Conservation (phyloP, 2,113 vertebrate species). For the Eptesicus fuscus region DNA sequence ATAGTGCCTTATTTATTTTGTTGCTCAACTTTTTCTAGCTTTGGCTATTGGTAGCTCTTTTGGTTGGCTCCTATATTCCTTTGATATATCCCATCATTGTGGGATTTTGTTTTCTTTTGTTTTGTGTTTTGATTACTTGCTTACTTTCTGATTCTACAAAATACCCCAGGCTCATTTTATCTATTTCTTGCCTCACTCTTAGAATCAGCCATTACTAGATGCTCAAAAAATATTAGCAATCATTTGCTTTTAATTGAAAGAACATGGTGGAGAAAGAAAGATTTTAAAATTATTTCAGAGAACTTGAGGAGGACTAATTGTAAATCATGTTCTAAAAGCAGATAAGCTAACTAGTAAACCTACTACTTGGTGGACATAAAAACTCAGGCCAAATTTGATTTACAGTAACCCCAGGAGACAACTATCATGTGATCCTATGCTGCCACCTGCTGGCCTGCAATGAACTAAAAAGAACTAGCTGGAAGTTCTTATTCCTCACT, state of each 20-base stretch:
- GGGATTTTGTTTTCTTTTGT: not conserved
- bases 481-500: not conserved
- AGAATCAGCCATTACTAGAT: not conserved
- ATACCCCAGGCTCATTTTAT: not conserved
- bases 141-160: not conserved
- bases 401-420: not conserved
- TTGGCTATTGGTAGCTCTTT: not conserved
- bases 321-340: not conserved
- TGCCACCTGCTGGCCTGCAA: conserved; percentile 53
- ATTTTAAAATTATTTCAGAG: not conserved
- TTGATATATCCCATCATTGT: not conserved
- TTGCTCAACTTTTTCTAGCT: not conserved
- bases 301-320: not conserved
- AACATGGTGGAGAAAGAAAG: not conserved
- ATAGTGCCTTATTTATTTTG: not conserved
- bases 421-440: not conserved
- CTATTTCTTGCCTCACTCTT: not conserved
- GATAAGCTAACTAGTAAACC: not conserved
- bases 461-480: not conserved
- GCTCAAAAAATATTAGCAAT: not conserved
- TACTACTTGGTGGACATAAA: not conserved
- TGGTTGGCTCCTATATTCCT: not conserved
- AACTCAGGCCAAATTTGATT: not conserved
- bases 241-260: not conserved
- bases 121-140: not conserved